These are phyloP conservation scores for Sussaba pulchella DNA, from an alignment of 2,888 invertebrate genomes.

Conservation along the genomic window DNA sequence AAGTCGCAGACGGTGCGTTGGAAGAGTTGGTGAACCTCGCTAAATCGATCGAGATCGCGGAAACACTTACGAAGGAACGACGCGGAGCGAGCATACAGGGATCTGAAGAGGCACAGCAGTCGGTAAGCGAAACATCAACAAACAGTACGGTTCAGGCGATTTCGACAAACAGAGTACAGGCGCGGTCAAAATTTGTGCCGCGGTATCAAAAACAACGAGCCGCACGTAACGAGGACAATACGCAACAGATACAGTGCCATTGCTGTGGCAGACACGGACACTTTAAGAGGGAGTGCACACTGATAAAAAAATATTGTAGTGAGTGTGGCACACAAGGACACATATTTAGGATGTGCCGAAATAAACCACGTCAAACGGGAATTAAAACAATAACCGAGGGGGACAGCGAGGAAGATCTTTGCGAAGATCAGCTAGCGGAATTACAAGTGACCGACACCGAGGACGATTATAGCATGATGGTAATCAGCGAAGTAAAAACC, in stretches of 20 bases:
- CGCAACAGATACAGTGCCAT: neutral
- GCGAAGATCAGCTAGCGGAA: slow-evolving; percentile 12
- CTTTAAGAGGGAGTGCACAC: neutral
- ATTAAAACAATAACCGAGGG: neutral
- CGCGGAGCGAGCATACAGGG: neutral
- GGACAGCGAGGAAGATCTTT: neutral
- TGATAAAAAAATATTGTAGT: slow-evolving; percentile 9
- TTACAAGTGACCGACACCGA: slow-evolving; percentile 6
- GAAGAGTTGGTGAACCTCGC: slow-evolving; percentile 10
- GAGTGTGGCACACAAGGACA: slow-evolving; percentile 1
- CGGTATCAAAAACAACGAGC: slow-evolving; percentile 19
- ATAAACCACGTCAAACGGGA: neutral
- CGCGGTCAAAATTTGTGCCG: neutral
- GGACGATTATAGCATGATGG: slow-evolving; percentile 15
- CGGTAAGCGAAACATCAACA: slow-evolving; percentile 5
- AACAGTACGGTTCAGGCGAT: slow-evolving; percentile 12
- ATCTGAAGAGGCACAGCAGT: slow-evolving; percentile 10
- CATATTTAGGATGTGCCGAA: neutral
- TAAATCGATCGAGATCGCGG: slow-evolving; percentile 15
- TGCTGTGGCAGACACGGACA: neutral
- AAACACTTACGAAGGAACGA: slow-evolving; percentile 15
- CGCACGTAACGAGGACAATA: neutral
- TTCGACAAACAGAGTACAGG: neutral
- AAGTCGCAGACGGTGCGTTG: neutral
- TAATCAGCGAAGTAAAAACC: slow-evolving; percentile 10